Base-by-base conservation (phyloP, 2,888 invertebrate genomes). In the Dryocosmus kuriphilus region DNA sequence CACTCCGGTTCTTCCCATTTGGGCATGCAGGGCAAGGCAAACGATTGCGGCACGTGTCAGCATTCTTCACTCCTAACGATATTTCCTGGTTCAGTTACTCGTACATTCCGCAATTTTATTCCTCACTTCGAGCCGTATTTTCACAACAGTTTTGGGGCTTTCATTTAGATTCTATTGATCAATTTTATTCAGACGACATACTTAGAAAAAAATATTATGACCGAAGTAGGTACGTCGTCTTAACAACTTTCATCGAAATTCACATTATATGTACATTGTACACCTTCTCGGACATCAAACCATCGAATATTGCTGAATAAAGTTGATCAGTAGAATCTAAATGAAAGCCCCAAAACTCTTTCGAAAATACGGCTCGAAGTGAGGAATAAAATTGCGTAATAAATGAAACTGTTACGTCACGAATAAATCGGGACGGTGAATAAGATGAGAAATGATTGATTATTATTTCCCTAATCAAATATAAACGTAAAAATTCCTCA, bases 41-140 rank as follows among this genome's bases (percentile, higher is more conserved):
- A 63, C 22, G 62, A 63, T 63, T 35, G 19, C 62, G 35, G 62
- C 62, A 63, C 35, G 62, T 63, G 62, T 63, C 62, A 63, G 32
- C 62, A 32, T 63, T 63, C 35, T 63, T 63, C 30, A 63, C 62
- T 63, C 22, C n/a, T 63, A 63, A 63, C 35, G 62, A 63, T 63
- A 63, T 35, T 63, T 63, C 35, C 62, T 32, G 62, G 35, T 63
- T 35, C 62, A 63, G 35, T 63, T 32, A 63, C 62, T 63, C 19
- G 62, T n/a, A 22, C 62, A 63, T 32, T 63, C 62, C n/a, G n/a
- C 11, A 4, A 63, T 63, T 63, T 63, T 19, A 63, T 32, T 62
- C 62, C 16, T 24, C 24, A 57, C 24, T 57, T 14, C 57, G 2
- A 24, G 32, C 11, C 19, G 27, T 61, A 27, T 61, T 30, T 61